phyloP scores from a whole-genome alignment of 2,113 vertebrate species.

The Marmota flaviventris region DNA sequence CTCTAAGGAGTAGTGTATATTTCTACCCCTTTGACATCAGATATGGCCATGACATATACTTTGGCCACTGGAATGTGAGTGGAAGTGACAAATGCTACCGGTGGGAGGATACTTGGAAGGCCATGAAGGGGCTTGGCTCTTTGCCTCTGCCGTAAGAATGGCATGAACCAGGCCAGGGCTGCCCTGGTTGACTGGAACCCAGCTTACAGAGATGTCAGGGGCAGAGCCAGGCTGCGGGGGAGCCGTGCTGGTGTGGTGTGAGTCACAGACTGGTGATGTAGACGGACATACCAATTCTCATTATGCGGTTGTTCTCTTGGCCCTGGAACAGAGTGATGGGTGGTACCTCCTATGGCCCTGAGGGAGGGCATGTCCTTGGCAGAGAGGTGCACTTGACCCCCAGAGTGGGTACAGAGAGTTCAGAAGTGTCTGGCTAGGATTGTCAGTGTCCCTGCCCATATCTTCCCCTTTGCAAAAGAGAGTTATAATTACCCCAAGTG shows the following conservation, averaged over 20 bases:
- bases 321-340: neutral
- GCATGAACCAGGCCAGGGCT: too few relatives aligned
- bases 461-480: neutral
- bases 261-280: neutral
- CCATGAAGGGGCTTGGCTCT: neutral
- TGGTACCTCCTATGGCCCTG: neutral
- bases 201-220: neutral
- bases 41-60: neutral
- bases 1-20: neutral
- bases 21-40: neutral
- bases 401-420: neutral
- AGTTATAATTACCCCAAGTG: neutral
- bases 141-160: neutral
- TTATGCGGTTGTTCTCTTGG: neutral
- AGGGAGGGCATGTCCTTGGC: neutral
- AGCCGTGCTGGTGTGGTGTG: accelerated
- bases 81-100: neutral
- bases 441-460: neutral
- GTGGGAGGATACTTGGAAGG: neutral
- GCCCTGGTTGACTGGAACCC: neutral
- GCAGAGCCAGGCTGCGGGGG: neutral
- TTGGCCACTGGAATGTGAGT: neutral
- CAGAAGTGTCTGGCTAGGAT: neutral
- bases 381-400: neutral
- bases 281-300: neutral